Evolutionary conservation across 2,797 vertebrate species (phyloP), one percentile per base, ranked within the genome.

Genomic region (Phataginus tricuspis): DNA sequence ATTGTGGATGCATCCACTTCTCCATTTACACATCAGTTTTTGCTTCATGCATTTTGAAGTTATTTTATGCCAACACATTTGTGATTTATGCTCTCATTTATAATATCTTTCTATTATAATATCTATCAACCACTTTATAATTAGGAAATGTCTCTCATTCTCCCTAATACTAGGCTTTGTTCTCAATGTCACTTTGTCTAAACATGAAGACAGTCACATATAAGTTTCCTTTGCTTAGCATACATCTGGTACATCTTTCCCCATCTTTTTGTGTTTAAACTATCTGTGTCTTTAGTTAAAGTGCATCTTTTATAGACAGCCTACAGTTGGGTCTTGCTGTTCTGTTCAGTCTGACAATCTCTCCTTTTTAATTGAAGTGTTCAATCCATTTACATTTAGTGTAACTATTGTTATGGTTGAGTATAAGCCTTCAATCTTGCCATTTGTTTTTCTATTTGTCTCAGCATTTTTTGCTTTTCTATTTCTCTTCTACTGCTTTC

Each of bases 331-430:
- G 10, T 69, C 31, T 88, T 42, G 59, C 23, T 68, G 8, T 71
- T 86, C 72, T 27, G 63, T 34, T 21, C 39, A 78, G 31, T 34
- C 49, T 51, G 16, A 34, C 6, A 69, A 80, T 63, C 69, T 94
- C 78, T 45, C 51, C 72, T 94, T 88, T 95, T 92, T 64, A 78
- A 68, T 7, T 55, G 16, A 27, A 27, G 11, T 29, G 16, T 49
- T 86, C 2, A 8, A n/a, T 63, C 19, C 64, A 59, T 75, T 95
- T 93, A 95, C 34, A 63, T 79, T 74, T 92, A 87, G 27, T 92
- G 0, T 71, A 61, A 90, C 83, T n/a, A 49, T 57, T 75, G 16
- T 88, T 53, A n/a, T 27, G n/a, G 14, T 90, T 61, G 39, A 6
- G 8, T 66, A 42, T 45, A 18, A 39, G 53, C 42, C 61, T 68